Conservation (phyloP, 2,888 invertebrate species). For the Melitaea athalia region DNA sequence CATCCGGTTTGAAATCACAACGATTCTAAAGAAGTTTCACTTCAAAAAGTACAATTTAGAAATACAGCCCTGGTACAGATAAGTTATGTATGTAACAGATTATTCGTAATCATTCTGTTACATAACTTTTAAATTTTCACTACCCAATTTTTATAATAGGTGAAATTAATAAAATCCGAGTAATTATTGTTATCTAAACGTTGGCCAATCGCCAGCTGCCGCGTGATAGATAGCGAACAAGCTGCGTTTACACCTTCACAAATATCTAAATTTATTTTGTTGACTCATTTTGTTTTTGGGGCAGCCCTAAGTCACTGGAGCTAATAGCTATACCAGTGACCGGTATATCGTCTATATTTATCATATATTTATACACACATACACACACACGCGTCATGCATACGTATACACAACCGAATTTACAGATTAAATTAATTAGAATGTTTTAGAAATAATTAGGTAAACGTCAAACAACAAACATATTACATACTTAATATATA, state of each 20-base stretch:
- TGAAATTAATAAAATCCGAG: conserved; percentile 2
- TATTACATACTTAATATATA: too few relatives aligned
- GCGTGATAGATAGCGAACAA: conserved; percentile 6
- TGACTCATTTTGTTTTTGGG: conserved; percentile 36
- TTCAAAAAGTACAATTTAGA: too few relatives aligned
- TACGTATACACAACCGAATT: neutral
- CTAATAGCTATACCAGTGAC: neutral
- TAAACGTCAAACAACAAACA: too few relatives aligned
- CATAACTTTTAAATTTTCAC: too few relatives aligned
- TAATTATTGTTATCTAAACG: neutral
- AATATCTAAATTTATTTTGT: conserved; percentile 27
- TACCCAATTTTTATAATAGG: neutral
- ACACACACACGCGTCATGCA: neutral
- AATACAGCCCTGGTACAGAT: too few relatives aligned
- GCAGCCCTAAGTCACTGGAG: conserved; percentile 29
- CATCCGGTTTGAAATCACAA: too few relatives aligned
- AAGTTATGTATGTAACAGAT: too few relatives aligned
- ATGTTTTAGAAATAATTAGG: too few relatives aligned
- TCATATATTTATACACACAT: neutral
- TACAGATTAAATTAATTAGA: neutral
- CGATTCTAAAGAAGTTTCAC: too few relatives aligned
- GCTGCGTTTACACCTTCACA: conserved; percentile 24
- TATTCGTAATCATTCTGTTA: too few relatives aligned
- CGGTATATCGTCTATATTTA: conserved; percentile 6
- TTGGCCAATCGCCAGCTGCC: conserved; percentile 19